Evolutionary conservation across 2,888 invertebrate species (phyloP).

Genomic region (Onchidella celtica): DNA sequence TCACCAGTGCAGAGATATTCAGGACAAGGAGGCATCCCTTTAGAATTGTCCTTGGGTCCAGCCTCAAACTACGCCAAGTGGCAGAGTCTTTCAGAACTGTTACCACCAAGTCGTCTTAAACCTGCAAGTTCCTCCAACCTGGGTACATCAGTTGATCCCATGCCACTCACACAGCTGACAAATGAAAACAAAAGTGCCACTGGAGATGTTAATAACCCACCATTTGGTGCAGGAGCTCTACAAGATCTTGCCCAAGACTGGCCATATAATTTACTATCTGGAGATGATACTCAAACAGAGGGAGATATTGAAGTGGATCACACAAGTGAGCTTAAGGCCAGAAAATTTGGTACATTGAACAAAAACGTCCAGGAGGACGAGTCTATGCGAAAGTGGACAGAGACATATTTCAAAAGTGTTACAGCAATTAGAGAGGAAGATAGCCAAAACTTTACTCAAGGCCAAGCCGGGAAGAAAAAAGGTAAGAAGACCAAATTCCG

Average conservation of each 20-base stretch:
- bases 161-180: neutral
- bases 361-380: no score
- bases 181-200: neutral
- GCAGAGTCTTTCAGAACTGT: slow-evolving; percentile 27
- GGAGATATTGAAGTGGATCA: neutral
- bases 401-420: neutral
- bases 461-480: neutral
- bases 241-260: neutral
- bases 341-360: neutral
- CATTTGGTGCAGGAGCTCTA: neutral
- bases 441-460: neutral
- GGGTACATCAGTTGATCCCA: slow-evolving; percentile 7
- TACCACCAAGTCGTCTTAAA: slow-evolving; percentile 11
- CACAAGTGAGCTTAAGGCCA: no score
- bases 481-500: slow-evolving; percentile 29
- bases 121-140: neutral
- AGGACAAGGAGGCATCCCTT: slow-evolving; percentile 11
- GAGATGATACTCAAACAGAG: neutral
- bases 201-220: neutral
- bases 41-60: slow-evolving; percentile 17
- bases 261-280: neutral
- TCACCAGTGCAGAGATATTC: neutral
- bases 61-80: slow-evolving; percentile 28
- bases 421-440: neutral
- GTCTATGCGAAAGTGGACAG: slow-evolving; percentile 32